Conservation (phyloP, 2,797 vertebrate species). For the Hoplostethus atlanticus region DNA sequence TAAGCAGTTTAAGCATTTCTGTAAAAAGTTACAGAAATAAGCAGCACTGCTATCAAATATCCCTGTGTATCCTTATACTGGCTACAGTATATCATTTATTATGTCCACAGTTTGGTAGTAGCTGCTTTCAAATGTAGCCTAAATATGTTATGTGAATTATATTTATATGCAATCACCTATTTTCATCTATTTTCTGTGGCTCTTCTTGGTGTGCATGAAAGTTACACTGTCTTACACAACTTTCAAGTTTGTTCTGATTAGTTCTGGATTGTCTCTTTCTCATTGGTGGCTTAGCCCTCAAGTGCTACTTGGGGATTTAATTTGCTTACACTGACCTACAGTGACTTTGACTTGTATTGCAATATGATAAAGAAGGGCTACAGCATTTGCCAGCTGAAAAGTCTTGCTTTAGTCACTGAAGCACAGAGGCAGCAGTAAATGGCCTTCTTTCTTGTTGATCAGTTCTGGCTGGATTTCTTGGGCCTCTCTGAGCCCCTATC, state of each 20-base stretch:
- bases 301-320: not conserved
- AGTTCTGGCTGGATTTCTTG: conserved; percentile 28
- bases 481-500: conserved; percentile 32
- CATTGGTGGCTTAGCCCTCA: not conserved
- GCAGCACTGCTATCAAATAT: not conserved
- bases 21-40: not conserved
- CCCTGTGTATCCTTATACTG: too few species aligned
- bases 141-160: not conserved
- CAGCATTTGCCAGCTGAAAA: conserved; percentile 28
- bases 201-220: not conserved
- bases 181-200: not conserved
- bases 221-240: not conserved
- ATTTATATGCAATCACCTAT: not conserved
- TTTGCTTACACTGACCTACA: conserved; percentile 4
- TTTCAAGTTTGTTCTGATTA: conserved; percentile 8
- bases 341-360: conserved; percentile 10
- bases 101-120: too few species aligned
- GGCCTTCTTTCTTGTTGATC: conserved; percentile 37
- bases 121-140: not conserved
- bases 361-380: conserved; percentile 13
- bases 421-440: conserved; percentile 32
- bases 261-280: not conserved
- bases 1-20: not conserved
- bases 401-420: conserved; percentile 22
- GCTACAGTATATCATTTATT: too few species aligned